Evolutionary conservation across 37 sponge, comb jelly and placozoan species (phyloP).

Genomic region (Theonella swinhoei): DNA sequence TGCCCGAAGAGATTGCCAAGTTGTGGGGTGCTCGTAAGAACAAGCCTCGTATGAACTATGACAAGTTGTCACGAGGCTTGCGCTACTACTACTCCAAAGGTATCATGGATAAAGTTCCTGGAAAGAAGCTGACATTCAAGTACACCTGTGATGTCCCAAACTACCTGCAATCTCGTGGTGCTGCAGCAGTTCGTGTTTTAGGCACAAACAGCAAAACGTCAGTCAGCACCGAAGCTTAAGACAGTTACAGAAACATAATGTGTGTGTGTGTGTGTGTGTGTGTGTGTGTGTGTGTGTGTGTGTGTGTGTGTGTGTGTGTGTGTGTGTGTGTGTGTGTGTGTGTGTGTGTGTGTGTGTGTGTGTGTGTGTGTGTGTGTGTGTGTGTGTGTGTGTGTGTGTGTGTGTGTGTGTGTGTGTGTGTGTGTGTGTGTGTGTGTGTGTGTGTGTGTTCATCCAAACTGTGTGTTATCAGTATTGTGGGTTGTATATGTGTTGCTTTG

Average conservation of each 20-base stretch:
- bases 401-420: slow-evolving; percentile 15
- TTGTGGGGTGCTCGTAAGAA: slow-evolving; percentile 87
- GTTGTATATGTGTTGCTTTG: too few relatives aligned
- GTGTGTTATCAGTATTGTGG: too few relatives aligned
- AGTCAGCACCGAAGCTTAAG: background rate
- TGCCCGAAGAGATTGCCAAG: slow-evolving; percentile 79
- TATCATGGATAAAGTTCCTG: slow-evolving; percentile 89
- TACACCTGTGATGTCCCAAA: slow-evolving; percentile 79
- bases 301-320: background rate
- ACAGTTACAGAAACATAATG: background rate
- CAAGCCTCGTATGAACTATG: slow-evolving; percentile 90
- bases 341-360: slow-evolving; percentile 26
- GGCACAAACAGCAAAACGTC: background rate
- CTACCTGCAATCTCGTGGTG: slow-evolving; percentile 38
- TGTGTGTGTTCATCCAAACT: background rate
- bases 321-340: slow-evolving; percentile 11
- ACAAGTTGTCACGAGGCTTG: slow-evolving; percentile 86
- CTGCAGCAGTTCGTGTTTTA: background rate
- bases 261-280: slow-evolving; percentile 45
- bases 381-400: too few relatives aligned
- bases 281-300: slow-evolving; percentile 40
- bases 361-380: too few relatives aligned
- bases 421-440: slow-evolving; percentile 11
- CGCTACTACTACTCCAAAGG: slow-evolving; percentile 90
- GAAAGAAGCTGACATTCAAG: slow-evolving; percentile 83